phyloP scores from a whole-genome alignment of 2,113 vertebrate species.

The Lathamus discolor region DNA sequence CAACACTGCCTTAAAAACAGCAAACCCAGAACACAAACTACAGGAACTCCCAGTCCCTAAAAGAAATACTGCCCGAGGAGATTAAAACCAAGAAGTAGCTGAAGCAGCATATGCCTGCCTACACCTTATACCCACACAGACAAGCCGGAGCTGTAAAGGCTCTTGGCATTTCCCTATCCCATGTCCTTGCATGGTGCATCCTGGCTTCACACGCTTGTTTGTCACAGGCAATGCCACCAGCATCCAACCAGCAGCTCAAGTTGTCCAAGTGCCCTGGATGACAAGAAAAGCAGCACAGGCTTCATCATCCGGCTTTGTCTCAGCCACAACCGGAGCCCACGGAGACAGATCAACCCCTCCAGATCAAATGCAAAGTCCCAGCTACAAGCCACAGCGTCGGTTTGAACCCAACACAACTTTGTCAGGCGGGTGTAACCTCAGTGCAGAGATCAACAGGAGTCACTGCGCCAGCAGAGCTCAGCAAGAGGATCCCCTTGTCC shows the following conservation, averaged over 20 bases:
- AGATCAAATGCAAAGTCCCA: background rate
- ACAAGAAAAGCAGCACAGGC: background rate
- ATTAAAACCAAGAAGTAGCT: constrained; percentile 19
- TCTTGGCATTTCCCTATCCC: background rate
- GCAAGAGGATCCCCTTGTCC: background rate
- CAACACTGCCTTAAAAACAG: background rate
- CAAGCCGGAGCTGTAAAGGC: background rate
- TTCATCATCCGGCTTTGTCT: background rate
- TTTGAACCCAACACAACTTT: fast-evolving
- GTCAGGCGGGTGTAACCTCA: background rate
- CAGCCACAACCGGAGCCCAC: background rate
- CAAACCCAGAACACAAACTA: background rate
- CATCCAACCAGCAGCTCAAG: background rate
- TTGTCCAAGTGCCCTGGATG: background rate
- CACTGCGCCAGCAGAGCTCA: background rate
- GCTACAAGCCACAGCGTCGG: background rate
- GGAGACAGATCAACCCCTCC: background rate
- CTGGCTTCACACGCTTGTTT: background rate
- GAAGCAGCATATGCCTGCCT: constrained; percentile 40
- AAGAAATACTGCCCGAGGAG: background rate
- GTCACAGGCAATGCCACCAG: background rate
- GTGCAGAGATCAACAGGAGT: background rate
- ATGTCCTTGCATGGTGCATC: background rate
- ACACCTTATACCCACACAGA: background rate
- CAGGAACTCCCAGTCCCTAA: background rate